Conservation (phyloP, 2,113 vertebrate species). For the Narcine bancroftii region DNA sequence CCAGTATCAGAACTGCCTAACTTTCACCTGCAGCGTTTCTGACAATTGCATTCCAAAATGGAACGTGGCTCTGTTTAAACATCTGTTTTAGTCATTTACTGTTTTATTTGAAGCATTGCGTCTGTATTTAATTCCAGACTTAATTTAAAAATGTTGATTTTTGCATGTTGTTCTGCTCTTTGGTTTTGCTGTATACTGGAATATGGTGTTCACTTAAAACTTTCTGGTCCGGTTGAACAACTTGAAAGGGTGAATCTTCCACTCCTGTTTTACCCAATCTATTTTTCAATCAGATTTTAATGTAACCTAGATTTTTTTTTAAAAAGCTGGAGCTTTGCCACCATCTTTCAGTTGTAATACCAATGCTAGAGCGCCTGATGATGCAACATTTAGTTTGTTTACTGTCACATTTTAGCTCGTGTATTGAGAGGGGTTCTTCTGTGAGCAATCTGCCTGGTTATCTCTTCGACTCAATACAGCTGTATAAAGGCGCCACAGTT, state of each 20-base stretch:
- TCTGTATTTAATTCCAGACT: too few species aligned
- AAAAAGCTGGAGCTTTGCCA: neutral
- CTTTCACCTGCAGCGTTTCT: neutral
- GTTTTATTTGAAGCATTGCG: slow-evolving; percentile 24
- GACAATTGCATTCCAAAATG: neutral
- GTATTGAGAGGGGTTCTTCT: too few species aligned
- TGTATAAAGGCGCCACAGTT: too few species aligned
- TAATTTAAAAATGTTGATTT: neutral
- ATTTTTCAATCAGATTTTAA: neutral
- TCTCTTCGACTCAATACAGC: too few species aligned
- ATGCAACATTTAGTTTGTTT: neutral
- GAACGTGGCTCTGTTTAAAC: neutral
- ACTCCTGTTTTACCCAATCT: neutral
- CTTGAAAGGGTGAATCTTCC: neutral
- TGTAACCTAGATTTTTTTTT: neutral
- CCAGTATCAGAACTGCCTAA: neutral
- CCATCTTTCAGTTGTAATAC: neutral
- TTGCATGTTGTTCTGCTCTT: neutral
- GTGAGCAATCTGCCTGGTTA: too few species aligned
- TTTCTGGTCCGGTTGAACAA: neutral
- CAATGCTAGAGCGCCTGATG: neutral
- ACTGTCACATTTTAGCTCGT: too few species aligned
- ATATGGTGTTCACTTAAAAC: neutral
- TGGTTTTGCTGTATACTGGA: too few species aligned
- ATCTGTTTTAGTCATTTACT: slow-evolving; percentile 1